Base-by-base conservation (phyloP, 2,797 vertebrate genomes). In the Dryobates pubescens region DNA sequence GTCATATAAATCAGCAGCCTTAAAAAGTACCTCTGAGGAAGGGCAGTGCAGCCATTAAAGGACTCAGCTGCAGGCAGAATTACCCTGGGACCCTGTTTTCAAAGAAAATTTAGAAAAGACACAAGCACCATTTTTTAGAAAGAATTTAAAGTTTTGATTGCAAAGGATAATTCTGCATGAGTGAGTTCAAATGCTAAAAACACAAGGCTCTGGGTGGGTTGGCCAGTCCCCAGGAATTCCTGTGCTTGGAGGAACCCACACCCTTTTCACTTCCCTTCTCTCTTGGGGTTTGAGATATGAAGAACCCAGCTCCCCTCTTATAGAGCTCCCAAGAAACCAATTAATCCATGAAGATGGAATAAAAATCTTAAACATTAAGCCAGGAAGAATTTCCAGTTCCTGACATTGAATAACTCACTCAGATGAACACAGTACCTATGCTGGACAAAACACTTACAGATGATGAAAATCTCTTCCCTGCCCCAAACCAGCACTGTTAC, bases 221-320 rank as follows among this genome's bases (percentile, higher is more conserved):
- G 57, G 38, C 8, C 0, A 0, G 65, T 58, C n/a, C 57, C 30
- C 2, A 1, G 81, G 69, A 90, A 90, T 0, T 34, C 56, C 74
- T 59, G 34, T n/a, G 67, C 45, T 9, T 20, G 7, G 27, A 71
- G 30, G 54, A 90, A 49, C 22, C 51, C 69, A 36, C 6, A 57
- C 73, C 30, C 34, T 56, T 56, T 29, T 71, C 51, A 18, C 62
- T 82, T 75, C 56, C 56, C 71, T 16, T 32, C 69, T 74, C 81
- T 58, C 75, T 5, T 2, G 29, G 58, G 59, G 27, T 89, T 86
- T 91, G 41, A 87, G 84, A 38, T 75, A 89, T 69, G 92, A 59
- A 93, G 63, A 38, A 47, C 83, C 73, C 90, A 94, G 91, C 96
- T 67, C 43, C 88, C 54, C 67, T 81, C 82, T 74, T 22, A 63